Percentiles rank a stretch among this genome's conserved stretches.
phyloP scores from a whole-genome alignment of 2,888 invertebrate species.

The Amblyjoppa fuscipennis region DNA sequence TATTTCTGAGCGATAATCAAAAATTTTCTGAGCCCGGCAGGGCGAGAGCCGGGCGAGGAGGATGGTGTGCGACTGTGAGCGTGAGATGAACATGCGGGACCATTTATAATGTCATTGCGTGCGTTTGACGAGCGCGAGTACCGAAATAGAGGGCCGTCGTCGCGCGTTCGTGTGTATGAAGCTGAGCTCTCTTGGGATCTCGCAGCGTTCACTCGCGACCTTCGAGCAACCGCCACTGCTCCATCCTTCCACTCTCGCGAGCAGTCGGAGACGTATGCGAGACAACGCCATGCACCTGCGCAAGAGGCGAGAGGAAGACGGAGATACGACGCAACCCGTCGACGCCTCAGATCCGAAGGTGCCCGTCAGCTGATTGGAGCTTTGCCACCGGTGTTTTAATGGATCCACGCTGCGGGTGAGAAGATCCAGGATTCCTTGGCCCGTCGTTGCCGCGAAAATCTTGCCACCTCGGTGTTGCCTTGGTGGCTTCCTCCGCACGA shows the following conservation, averaged over 20 bases:
- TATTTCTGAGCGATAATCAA: constrained; percentile 58
- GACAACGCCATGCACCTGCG: neutral
- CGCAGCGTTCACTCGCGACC: constrained; percentile 50
- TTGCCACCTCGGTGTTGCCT: too few relatives aligned
- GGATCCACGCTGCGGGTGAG: constrained; percentile 27
- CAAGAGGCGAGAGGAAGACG: constrained; percentile 8
- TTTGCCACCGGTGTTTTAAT: constrained; percentile 60
- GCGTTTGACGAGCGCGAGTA: constrained; percentile 47
- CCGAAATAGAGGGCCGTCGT: constrained; percentile 48
- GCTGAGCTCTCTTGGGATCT: constrained; percentile 26
- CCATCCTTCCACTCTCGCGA: constrained; percentile 1
- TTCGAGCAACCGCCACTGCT: constrained; percentile 43
- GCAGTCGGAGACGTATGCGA: constrained; percentile 3
- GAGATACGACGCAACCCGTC: neutral
- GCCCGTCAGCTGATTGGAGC: constrained; percentile 57
- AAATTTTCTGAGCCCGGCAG: constrained; percentile 24
- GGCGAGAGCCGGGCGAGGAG: neutral
- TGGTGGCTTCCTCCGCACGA: neutral
- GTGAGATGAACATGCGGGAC: constrained; percentile 40
- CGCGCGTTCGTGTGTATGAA: constrained; percentile 17
- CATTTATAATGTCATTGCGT: constrained; percentile 60
- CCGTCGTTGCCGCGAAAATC: constrained; percentile 18
- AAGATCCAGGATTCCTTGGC: constrained; percentile 34
- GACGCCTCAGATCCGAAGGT: constrained; percentile 24
- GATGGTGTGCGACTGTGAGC: constrained; percentile 20